Evolutionary conservation across 2,797 vertebrate genomes (phyloP).

Genomic region (Malurus splendens): DNA sequence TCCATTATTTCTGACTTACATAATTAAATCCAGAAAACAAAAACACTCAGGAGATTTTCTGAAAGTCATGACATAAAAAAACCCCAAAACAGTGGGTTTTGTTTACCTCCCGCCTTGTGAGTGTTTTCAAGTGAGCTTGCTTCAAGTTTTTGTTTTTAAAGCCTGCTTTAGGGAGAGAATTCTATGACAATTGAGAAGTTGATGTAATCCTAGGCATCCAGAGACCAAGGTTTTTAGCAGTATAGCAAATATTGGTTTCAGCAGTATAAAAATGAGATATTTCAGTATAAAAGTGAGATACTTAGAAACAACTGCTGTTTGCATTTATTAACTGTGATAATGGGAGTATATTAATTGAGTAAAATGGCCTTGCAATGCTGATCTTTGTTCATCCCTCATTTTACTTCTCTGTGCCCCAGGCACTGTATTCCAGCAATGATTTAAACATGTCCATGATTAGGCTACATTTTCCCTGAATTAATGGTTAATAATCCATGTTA

Average conservation of each 20-base stretch:
- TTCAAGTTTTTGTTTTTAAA: not conserved
- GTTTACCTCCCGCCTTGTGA: not conserved
- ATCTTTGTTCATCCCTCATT: not conserved
- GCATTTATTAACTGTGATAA: not conserved
- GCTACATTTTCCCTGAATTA: not conserved
- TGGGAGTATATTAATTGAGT: not conserved
- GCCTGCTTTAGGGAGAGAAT: not conserved
- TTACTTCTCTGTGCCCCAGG: not conserved
- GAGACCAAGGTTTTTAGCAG: not conserved
- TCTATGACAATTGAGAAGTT: not conserved
- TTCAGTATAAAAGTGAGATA: not conserved
- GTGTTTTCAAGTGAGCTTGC: not conserved
- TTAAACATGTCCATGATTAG: not conserved
- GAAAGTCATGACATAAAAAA: not conserved
- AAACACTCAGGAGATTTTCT: not conserved
- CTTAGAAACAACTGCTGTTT: not conserved
- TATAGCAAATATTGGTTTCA: not conserved
- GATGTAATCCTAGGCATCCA: not conserved
- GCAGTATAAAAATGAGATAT: not conserved
- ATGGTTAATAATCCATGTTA: not conserved
- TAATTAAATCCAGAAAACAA: slow-evolving; percentile 2
- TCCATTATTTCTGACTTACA: not conserved
- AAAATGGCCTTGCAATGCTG: not conserved
- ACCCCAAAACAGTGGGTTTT: not conserved
- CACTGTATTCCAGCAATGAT: not conserved